Conservation (phyloP, 2,797 vertebrate genomes). For the Sandelia bainsii region DNA sequence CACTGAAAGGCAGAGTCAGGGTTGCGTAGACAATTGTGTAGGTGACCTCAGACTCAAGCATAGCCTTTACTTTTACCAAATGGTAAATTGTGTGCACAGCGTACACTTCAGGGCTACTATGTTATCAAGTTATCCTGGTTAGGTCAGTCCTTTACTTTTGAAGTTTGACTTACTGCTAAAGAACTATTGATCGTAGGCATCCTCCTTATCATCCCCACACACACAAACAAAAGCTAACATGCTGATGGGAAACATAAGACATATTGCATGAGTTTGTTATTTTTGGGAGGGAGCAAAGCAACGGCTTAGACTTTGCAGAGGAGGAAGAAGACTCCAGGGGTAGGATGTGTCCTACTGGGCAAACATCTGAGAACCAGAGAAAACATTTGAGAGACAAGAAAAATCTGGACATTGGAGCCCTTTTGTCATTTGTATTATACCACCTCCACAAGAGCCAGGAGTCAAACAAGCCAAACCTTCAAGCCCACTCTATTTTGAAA, state of each 20-base stretch:
- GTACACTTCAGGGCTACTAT: not conserved
- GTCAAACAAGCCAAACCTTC: constrained; percentile 35
- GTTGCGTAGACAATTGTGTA: no score
- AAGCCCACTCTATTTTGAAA: constrained; percentile 50
- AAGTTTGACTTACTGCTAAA: not conserved
- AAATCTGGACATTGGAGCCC: constrained; percentile 37
- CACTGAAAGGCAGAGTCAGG: not conserved
- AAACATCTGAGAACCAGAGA: constrained; percentile 15
- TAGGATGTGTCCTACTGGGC: constrained; percentile 1
- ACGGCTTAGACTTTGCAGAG: constrained; percentile 24
- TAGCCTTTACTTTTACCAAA: no score
- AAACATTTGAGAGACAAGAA: constrained; percentile 6
- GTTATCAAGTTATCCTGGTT: not conserved
- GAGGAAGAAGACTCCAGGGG: constrained; percentile 26
- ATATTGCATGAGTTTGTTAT: constrained; percentile 27
- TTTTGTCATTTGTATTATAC: constrained; percentile 39
- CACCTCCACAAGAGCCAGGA: constrained; percentile 53
- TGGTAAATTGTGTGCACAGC: no score
- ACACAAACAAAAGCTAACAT: not conserved
- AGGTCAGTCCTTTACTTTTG: not conserved
- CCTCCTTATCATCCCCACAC: not conserved
- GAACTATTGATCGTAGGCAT: not conserved
- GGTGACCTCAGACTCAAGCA: no score
- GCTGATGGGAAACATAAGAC: not conserved
- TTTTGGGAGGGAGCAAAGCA: constrained; percentile 10